phyloP scores from a whole-genome alignment of 2,113 vertebrate genomes.

The Petrocephalus microphthalmus region DNA sequence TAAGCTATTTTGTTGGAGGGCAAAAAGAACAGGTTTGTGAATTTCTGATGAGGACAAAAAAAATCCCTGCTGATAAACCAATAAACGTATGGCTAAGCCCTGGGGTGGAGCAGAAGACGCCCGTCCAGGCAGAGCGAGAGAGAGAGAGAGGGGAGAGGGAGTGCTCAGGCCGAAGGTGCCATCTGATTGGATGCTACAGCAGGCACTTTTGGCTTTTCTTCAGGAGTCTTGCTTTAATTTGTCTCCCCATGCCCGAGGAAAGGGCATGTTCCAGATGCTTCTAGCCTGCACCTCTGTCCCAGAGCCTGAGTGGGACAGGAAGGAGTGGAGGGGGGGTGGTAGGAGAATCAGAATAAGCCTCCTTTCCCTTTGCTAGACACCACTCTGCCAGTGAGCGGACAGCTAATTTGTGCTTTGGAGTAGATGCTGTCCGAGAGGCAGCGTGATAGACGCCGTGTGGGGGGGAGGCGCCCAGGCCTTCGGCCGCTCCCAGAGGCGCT shows the following conservation, averaged over 20 bases:
- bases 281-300: conserved; percentile 44
- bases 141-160: background rate
- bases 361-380: conserved; percentile 5
- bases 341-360: conserved; percentile 9
- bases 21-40: conserved; percentile 23
- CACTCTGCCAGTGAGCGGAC: conserved; percentile 7
- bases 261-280: conserved; percentile 60
- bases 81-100: conserved; percentile 21
- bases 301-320: conserved; percentile 33
- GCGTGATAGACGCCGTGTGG: conserved; percentile 50
- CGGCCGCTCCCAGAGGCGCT: conserved; percentile 53
- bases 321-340: conserved; percentile 20
- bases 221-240: conserved; percentile 60
- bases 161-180: background rate
- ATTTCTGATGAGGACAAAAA: conserved; percentile 17
- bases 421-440: conserved; percentile 6
- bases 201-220: conserved; percentile 29
- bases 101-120: conserved; percentile 12
- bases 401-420: conserved; percentile 36
- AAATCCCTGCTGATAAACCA: conserved; percentile 23
- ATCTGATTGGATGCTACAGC: background rate
- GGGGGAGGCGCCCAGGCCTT: conserved; percentile 40
- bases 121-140: background rate
- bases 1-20: conserved; percentile 15
- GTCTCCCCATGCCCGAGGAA: conserved; percentile 54